Evolutionary conservation across 2,797 vertebrate species (phyloP).

Genomic region (Microcaecilia unicolor): DNA sequence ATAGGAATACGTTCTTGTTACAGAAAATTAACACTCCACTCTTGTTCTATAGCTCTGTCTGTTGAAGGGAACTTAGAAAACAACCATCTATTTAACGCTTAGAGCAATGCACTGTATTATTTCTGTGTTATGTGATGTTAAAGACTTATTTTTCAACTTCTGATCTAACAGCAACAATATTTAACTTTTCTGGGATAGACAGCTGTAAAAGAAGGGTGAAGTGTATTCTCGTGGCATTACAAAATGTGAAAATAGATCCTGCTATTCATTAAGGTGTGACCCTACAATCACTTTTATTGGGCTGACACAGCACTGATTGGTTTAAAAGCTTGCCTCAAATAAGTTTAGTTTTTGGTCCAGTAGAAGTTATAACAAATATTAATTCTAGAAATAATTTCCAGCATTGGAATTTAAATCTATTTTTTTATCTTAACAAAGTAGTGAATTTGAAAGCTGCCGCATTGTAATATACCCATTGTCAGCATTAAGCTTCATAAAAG

Average conservation of each 20-base stretch:
- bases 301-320: conserved; percentile 30
- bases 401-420: conserved; percentile 23
- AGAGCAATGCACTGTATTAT: conserved; percentile 32
- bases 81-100: conserved; percentile 22
- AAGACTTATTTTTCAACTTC: conserved; percentile 22
- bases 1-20: conserved; percentile 19
- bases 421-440: conserved; percentile 31
- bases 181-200: conserved; percentile 38
- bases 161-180: conserved; percentile 8
- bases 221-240: conserved; percentile 40
- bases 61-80: conserved; percentile 29
- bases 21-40: conserved; percentile 36
- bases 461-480: conserved; percentile 27
- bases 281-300: conserved; percentile 45
- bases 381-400: conserved; percentile 26
- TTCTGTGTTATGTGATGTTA: too few species aligned
- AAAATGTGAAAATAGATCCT: conserved; percentile 79
- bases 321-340: conserved; percentile 34
- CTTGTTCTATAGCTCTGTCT: conserved; percentile 44
- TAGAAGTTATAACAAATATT: conserved; percentile 26
- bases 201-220: conserved; percentile 44
- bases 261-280: conserved; percentile 77
- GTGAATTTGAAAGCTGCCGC: conserved; percentile 30
- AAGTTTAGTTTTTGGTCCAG: conserved; percentile 22
- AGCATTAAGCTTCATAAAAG: conserved; percentile 49